These are phyloP conservation scores for Tinea trinotella DNA, from an alignment of 2,888 invertebrate species.

Conservation along the genomic window DNA sequence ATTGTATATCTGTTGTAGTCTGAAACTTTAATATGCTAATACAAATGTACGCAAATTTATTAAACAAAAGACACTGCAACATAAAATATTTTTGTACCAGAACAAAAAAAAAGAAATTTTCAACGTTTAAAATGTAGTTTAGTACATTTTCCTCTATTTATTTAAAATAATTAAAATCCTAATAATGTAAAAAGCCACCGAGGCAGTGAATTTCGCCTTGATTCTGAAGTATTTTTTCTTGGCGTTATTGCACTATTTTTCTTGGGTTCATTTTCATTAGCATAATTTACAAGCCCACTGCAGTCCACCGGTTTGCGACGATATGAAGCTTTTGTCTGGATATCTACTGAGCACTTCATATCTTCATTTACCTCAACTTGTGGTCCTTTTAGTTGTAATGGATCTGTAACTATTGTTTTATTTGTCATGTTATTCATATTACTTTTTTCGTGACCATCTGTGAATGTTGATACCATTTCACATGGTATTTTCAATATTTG, in stretches of 20 bases:
- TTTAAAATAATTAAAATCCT: too few relatives aligned
- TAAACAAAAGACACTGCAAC: too few relatives aligned
- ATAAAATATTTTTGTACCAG: too few relatives aligned
- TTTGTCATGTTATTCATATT: conserved; percentile 23
- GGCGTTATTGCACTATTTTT: conserved; percentile 36
- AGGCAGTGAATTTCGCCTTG: conserved; percentile 51
- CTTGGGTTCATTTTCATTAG: conserved; percentile 44
- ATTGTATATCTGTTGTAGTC: conserved; percentile 1
- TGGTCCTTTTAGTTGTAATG: conserved; percentile 42
- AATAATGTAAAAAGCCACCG: conserved; percentile 68
- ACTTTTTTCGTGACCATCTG: conserved; percentile 28
- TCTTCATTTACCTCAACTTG: conserved; percentile 31
- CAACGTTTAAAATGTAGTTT: too few relatives aligned
- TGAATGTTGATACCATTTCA: conserved; percentile 61
- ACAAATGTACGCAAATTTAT: neutral
- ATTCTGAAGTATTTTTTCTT: conserved; percentile 39
- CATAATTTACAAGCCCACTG: conserved; percentile 39
- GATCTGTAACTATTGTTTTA: conserved; percentile 36
- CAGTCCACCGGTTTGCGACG: conserved; percentile 45
- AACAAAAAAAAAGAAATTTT: too few relatives aligned
- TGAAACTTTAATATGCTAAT: neutral
- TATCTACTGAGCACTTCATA: conserved; percentile 49
- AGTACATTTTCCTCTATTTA: too few relatives aligned
- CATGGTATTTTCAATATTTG: conserved; percentile 52
- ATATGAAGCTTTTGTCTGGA: conserved; percentile 36